Conservation (phyloP, 2,888 invertebrate species). For the Cantharis flavilabris region DNA sequence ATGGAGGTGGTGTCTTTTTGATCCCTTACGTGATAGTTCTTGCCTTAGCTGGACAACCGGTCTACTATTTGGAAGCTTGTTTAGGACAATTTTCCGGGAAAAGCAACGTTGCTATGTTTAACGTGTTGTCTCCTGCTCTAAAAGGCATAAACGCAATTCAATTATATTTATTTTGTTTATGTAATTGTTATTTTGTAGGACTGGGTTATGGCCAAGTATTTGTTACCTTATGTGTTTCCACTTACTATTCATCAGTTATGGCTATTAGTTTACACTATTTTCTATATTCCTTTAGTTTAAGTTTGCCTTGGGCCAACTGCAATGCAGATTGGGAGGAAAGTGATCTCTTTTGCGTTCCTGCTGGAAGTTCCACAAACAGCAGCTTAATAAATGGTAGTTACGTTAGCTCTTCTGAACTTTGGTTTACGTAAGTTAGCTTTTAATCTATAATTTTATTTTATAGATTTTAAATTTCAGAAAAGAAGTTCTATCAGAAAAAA, state of each 20-base stretch:
- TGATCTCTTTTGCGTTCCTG: conserved; percentile 4
- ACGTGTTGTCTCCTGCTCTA: not conserved
- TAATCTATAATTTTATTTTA: not conserved
- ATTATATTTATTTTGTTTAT: not conserved
- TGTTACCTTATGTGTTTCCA: conserved; percentile 67
- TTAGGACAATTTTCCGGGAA: conserved; percentile 9
- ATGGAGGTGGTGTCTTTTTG: conserved; percentile 68
- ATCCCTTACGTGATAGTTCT: conserved; percentile 3
- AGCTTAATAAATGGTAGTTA: not conserved
- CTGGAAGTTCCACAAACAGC: not conserved
- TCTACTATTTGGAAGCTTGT: not conserved
- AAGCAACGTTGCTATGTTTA: not conserved
- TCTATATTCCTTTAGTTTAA: conserved; percentile 68
- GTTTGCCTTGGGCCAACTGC: conserved; percentile 76
- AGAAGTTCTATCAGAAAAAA: conserved; percentile 59
- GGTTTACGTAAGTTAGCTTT: conserved; percentile 20
- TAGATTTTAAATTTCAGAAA: conserved; percentile 47
- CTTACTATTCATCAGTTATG: conserved; percentile 78
- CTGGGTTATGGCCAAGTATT: conserved; percentile 70
- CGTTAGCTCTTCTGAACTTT: conserved; percentile 16
- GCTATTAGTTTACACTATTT: conserved; percentile 75
- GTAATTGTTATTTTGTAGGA: conserved; percentile 49
- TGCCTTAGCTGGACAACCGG: not conserved
- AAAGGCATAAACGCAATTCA: not conserved
- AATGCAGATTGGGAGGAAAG: conserved; percentile 58